phyloP scores from a whole-genome alignment of 2,797 vertebrate species.

The Chaenodraco wilsoni region DNA sequence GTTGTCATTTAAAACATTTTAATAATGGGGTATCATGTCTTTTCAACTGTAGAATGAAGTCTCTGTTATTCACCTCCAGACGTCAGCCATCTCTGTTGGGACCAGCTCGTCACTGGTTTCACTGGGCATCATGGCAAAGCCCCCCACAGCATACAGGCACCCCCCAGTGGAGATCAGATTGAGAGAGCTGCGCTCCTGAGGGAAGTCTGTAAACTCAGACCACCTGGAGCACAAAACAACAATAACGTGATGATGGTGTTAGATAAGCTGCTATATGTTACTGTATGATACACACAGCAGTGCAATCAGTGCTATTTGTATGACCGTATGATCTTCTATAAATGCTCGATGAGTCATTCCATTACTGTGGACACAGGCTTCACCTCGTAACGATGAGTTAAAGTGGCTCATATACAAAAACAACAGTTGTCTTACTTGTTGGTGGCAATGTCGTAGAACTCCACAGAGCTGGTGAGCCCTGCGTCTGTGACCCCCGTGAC shows the following conservation, averaged over 20 bases:
- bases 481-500: slow-evolving; percentile 91
- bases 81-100: slow-evolving; percentile 94
- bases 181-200: slow-evolving; percentile 94
- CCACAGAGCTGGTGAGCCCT: slow-evolving; percentile 89
- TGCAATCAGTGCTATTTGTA: slow-evolving; percentile 35
- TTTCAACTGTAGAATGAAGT: neutral
- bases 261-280: slow-evolving; percentile 25
- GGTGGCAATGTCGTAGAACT: slow-evolving; percentile 90
- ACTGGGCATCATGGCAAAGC: slow-evolving; percentile 92
- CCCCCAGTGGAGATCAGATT: slow-evolving; percentile 88
- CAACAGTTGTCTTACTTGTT: slow-evolving; percentile 85
- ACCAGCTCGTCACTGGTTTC: slow-evolving; percentile 89
- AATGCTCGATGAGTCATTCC: slow-evolving; percentile 37
- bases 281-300: slow-evolving; percentile 9
- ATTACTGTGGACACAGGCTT: slow-evolving; percentile 36
- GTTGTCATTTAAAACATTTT: neutral
- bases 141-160: slow-evolving; percentile 90
- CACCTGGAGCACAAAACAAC: slow-evolving; percentile 83
- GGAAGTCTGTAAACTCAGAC: slow-evolving; percentile 92
- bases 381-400: slow-evolving; percentile 7
- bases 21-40: neutral
- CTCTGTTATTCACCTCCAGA: slow-evolving; percentile 90
- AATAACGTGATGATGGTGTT: slow-evolving; percentile 32
- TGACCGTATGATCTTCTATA: slow-evolving; percentile 37
- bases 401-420: slow-evolving; percentile 23